Evolutionary conservation across 2,797 vertebrate species (phyloP), one percentile per base, ranked within the genome.

Genomic region (Lagocephalus sceleratus): DNA sequence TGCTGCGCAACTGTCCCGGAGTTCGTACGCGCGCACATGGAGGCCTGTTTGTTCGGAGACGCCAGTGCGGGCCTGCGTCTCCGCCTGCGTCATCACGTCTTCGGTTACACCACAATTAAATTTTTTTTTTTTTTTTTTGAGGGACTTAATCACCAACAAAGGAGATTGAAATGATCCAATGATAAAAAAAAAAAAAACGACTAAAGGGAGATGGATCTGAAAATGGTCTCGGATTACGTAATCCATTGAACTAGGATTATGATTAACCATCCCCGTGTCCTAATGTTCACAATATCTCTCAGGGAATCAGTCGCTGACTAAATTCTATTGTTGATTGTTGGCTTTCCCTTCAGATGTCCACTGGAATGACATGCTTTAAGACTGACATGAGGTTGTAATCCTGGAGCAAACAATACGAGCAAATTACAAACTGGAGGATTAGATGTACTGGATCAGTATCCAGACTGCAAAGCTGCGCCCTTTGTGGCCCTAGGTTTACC

Each of bases 341-440:
- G 32, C 32, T 2, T 35, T 35, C 4, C 2, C 4, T 12, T 12
- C 20, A 51, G 66, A 68, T 71, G 65, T 63, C 63, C 15, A 5
- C 41, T 62, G 63, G 54, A 75, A 69, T 76, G 79, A 35, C 10
- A 10, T 12, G 12, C 12, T 14, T 10, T 14, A 35, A 29, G 32
- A 35, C 12, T 12, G 12, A 90, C 79, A 87, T 87, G 87, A 83
- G 84, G 80, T 87, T 81, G 78, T 89, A 88, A 89, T 83, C 84
- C 81, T 5, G 71, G 77, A 82, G 81, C 84, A 87, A 86, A 87
- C 71, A 86, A 82, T 71, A 81, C 68, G 73, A 85, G 42, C 75
- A 87, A 88, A 87, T 86, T 84, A 85, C 75, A 87, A 87, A 77
- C 65, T 71, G 1, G 0, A 53, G 80, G 85, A 88, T 89, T 88